Evolutionary conservation across 2,113 vertebrate genomes (phyloP), one percentile per base, ranked within the genome.

Genomic region (Montifringilla adamsi): DNA sequence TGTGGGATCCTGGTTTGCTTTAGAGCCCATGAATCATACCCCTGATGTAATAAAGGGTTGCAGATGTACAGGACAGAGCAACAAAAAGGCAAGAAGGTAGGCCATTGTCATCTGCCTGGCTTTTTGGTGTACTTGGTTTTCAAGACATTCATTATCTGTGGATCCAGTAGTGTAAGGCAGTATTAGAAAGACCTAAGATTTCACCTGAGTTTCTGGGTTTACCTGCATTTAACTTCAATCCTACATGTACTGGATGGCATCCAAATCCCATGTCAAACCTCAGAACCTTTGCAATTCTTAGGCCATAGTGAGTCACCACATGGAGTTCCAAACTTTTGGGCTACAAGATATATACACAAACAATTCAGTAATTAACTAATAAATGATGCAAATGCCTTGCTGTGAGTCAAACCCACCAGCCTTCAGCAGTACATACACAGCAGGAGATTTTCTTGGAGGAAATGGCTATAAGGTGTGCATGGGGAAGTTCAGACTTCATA

Each of bases 11-110:
- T 52, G 31, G 53, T 14, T 49, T 33, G 7, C n/a, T 50, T 63
- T 23, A 58, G 33, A 74, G 11, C 5, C 35, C 56, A 62, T 24
- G 52, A 39, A 30, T 64, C 8, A 5, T 24, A 22, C 15, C 20
- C 6, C 15, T 69, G 21, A 58, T 13, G 10, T 69, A 27, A 27
- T 16, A 23, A 50, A 31, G 33, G 6, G 21, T 27, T 47, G 15
- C 26, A 69, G 49, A 70, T 8, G 21, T 26, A 37, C 7, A 24
- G 9, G 23, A 5, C 44, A 35, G 27, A 64, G 19, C 13, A 74
- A 67, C 3, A 74, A 23, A 82, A 69, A 88, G 11, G 4, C 0
- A 0, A 75, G 35, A 69, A 60, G 24, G 26, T 4, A 37, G 0
- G 7, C 14, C 33, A 37, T n/a, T 56, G 18, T 47, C 37, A 9